Conservation (phyloP, 1,140 invertebrate genomes). For the Drosophila malerkotliana region DNA sequence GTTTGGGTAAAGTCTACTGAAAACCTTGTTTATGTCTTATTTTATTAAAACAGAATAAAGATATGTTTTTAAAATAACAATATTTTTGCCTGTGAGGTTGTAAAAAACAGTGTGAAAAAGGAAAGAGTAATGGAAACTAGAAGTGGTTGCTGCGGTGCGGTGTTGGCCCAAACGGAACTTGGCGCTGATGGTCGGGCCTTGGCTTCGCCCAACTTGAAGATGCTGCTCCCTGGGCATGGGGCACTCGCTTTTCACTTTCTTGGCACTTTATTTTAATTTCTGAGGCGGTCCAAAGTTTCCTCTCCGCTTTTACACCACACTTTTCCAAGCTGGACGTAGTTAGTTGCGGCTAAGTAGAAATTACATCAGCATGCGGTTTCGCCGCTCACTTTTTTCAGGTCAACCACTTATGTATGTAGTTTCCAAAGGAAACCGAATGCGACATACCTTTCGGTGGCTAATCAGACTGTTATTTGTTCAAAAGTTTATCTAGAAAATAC, state of each 20-base stretch:
- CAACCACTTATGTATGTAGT: constrained; percentile 11
- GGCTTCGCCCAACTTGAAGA: constrained; percentile 57
- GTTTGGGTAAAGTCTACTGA: background rate
- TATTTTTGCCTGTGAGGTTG: constrained; percentile 2
- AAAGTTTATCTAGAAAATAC: no score
- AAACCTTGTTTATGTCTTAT: background rate
- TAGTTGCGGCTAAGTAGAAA: constrained; percentile 72
- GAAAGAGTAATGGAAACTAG: constrained; percentile 55
- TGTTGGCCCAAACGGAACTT: constrained; percentile 61
- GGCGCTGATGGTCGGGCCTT: constrained; percentile 37
- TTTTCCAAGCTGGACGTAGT: constrained; percentile 45
- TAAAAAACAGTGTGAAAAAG: constrained; percentile 12
- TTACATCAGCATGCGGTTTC: constrained; percentile 66
- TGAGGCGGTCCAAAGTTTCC: constrained; percentile 61
- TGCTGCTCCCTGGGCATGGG: constrained; percentile 35
- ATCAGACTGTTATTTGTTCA: background rate
- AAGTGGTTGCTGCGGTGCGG: constrained; percentile 48
- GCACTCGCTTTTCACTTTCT: constrained; percentile 74
- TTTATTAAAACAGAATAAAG: background rate
- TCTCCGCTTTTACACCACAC: constrained; percentile 28
- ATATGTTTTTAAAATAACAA: constrained; percentile 1
- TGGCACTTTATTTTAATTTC: constrained; percentile 81
- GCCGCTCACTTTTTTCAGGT: constrained; percentile 42
- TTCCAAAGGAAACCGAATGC: background rate
- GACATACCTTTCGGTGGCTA: background rate